Evolutionary conservation across 2,888 invertebrate genomes (phyloP).

Genomic region (Lypha dubia): DNA sequence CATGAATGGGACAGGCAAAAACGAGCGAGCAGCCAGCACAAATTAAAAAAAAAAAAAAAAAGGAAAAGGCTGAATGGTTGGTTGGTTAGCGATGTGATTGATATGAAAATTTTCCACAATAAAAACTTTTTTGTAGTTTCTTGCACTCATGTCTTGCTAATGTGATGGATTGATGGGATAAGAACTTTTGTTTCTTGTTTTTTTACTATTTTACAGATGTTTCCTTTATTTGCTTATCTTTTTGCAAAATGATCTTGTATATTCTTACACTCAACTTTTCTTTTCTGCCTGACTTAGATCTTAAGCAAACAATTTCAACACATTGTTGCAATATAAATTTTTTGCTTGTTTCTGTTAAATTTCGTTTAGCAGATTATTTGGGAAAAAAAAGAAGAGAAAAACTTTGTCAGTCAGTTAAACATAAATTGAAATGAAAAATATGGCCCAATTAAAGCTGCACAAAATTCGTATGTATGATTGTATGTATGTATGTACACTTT

Average conservation of each 20-base stretch:
- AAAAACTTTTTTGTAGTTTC: constrained; percentile 25
- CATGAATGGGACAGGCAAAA: not conserved
- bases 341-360: not conserved
- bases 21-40: not conserved
- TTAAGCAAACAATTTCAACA: not conserved
- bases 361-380: not conserved
- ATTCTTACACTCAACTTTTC: constrained; percentile 1
- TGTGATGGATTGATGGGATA: constrained; percentile 63
- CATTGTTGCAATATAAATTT: constrained; percentile 4
- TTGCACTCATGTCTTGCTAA: constrained; percentile 24
- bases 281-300: constrained; percentile 21
- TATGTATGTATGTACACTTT: not conserved
- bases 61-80: constrained; percentile 36
- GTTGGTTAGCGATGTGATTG: constrained; percentile 29
- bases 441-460: not conserved
- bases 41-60: too few relatives aligned
- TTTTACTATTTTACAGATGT: constrained; percentile 60
- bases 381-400: not conserved
- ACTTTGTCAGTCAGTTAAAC: not conserved
- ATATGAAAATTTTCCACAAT: constrained; percentile 22
- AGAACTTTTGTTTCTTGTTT: constrained; percentile 26
- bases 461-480: too few relatives aligned
- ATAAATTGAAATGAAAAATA: constrained; percentile 30
- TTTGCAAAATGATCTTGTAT: not conserved
- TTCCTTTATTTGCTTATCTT: constrained; percentile 20